Evolutionary conservation across 2,797 vertebrate genomes (phyloP).

Genomic region (Alcedo quadribrachys): DNA sequence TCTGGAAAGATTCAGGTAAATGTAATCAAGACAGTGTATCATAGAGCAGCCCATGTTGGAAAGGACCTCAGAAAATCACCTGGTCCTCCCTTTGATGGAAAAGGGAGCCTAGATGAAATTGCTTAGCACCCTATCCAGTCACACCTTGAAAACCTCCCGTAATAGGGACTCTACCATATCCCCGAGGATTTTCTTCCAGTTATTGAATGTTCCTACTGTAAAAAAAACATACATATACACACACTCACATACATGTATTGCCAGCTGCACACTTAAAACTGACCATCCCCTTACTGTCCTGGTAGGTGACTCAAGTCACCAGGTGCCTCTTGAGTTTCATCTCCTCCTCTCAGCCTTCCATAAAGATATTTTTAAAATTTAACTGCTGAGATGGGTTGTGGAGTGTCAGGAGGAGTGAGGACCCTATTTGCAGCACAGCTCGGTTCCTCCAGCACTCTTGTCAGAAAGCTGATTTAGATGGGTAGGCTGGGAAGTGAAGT

Average conservation of each 20-base stretch:
- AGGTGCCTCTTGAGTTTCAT: background rate
- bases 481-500: background rate
- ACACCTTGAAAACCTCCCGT: background rate
- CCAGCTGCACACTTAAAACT: background rate
- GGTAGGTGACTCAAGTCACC: background rate
- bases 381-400: background rate
- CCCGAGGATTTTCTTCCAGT: background rate
- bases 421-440: background rate
- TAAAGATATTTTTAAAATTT: background rate
- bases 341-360: background rate
- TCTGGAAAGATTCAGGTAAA: background rate
- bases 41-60: background rate
- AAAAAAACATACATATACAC: background rate
- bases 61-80: background rate
- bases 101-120: background rate
- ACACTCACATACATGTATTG: no score
- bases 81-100: background rate
- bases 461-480: background rate
- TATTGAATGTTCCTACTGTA: background rate
- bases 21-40: background rate
- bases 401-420: background rate
- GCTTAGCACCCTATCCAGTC: background rate
- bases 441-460: background rate
- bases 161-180: fast-evolving
- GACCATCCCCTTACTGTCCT: background rate